Evolutionary conservation across 2,113 vertebrate genomes (phyloP).

Genomic region (Sphyrna mokarran): DNA sequence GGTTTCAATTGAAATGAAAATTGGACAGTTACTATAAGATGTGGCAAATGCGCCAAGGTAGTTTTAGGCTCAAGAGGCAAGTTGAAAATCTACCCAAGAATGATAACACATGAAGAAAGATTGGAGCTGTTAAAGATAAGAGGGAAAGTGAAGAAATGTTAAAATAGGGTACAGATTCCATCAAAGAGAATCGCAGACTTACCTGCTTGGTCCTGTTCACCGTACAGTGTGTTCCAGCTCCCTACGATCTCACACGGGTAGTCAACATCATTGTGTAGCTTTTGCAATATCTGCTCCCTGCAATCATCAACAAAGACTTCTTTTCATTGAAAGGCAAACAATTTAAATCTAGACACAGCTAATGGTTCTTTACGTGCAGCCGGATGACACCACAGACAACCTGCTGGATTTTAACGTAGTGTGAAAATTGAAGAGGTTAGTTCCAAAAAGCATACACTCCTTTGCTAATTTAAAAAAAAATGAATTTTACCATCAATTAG

Average conservation of each 20-base stretch:
- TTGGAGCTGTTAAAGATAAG: not conserved
- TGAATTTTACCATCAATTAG: not conserved
- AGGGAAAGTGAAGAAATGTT: not conserved
- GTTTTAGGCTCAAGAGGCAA: not conserved
- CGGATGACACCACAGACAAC: not conserved
- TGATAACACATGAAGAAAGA: not conserved
- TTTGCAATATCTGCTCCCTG: conserved; percentile 78
- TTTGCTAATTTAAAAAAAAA: not conserved
- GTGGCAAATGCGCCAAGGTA: not conserved
- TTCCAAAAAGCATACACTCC: not conserved
- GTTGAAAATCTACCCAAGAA: not conserved
- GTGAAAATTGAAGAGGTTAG: not conserved
- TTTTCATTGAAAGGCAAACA: not conserved
- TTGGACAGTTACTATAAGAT: not conserved
- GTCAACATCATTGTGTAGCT: conserved; percentile 71
- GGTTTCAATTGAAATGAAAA: not conserved
- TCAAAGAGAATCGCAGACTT: conserved; percentile 32
- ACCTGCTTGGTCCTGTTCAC: conserved; percentile 96
- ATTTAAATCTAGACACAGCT: not conserved
- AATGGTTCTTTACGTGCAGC: not conserved
- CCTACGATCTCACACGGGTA: conserved; percentile 87
- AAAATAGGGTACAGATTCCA: not conserved
- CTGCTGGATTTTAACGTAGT: too few relatives aligned
- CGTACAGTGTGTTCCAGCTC: conserved; percentile 96
- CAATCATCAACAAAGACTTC: not conserved